Conservation (phyloP, 2,888 invertebrate species). For the Branchipolynoe longqiensis region DNA sequence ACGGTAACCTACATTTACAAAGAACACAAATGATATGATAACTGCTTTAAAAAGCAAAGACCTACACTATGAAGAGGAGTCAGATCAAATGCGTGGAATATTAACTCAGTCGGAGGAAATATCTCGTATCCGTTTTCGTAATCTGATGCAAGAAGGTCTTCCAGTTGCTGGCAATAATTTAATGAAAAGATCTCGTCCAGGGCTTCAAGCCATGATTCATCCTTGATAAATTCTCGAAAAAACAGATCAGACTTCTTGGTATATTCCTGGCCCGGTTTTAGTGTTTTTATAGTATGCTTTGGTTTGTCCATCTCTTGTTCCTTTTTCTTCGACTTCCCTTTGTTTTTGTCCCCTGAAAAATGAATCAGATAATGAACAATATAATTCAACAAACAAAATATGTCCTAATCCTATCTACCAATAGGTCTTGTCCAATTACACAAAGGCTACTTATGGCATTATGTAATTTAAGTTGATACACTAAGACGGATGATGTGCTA, state of each 20-base stretch:
- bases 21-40: neutral
- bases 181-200: conserved; percentile 1
- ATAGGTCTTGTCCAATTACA: too few species aligned
- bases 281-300: conserved; percentile 9
- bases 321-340: conserved; percentile 21
- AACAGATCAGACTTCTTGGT: conserved; percentile 15
- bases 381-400: neutral
- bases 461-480: too few species aligned
- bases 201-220: conserved; percentile 7
- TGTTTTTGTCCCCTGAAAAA: conserved; percentile 41
- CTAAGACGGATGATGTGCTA: too few species aligned
- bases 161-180: conserved; percentile 76
- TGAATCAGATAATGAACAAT: neutral
- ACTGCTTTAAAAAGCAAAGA: neutral
- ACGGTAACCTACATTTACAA: neutral
- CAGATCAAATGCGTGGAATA: conserved; percentile 82
- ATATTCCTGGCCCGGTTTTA: conserved; percentile 25
- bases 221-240: conserved; percentile 4
- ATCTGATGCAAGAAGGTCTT: conserved; percentile 73
- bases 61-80: conserved; percentile 79
- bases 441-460: too few species aligned
- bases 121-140: conserved; percentile 72
- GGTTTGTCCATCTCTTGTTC: neutral
- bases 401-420: neutral
- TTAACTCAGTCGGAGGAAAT: conserved; percentile 80